Evolutionary conservation across 2,888 invertebrate species (phyloP).

Genomic region (Leptodirus hochenwartii): DNA sequence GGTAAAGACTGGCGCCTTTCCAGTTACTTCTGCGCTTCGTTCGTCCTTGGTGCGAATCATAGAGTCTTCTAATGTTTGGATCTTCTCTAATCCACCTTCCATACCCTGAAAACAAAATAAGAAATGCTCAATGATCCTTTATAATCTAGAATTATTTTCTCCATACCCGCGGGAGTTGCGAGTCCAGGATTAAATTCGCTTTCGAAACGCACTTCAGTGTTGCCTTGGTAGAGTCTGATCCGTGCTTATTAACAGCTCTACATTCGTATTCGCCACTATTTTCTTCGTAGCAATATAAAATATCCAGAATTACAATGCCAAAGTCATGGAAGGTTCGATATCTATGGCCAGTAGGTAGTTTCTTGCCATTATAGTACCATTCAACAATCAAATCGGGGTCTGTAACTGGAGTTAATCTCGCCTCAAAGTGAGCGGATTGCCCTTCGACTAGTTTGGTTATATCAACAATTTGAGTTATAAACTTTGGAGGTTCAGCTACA

Average conservation of each 20-base stretch:
- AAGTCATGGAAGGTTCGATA: constrained; percentile 97
- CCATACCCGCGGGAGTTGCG: constrained; percentile 80
- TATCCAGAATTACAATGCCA: constrained; percentile 89
- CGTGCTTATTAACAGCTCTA: constrained; percentile 80
- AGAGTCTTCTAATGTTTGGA: constrained; percentile 82
- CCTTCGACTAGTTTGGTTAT: constrained; percentile 81
- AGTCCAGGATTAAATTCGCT: constrained; percentile 76
- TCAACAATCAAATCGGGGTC: constrained; percentile 90
- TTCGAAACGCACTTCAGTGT: constrained; percentile 74
- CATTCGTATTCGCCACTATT: constrained; percentile 91
- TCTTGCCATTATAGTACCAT: constrained; percentile 89
- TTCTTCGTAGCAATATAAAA: constrained; percentile 90
- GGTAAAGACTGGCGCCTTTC: constrained; percentile 80
- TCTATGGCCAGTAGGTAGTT: constrained; percentile 84
- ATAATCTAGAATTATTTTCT: constrained; percentile 1
- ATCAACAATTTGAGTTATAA: constrained; percentile 72
- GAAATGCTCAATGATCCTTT: constrained; percentile 2
- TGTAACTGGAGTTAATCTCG: constrained; percentile 78
- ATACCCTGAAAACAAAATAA: constrained; percentile 43
- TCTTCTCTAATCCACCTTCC: constrained; percentile 88
- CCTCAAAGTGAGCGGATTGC: constrained; percentile 87
- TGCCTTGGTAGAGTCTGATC: constrained; percentile 72
- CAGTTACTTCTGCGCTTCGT: constrained; percentile 51
- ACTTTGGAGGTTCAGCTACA: constrained; percentile 70
- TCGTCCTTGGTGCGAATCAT: constrained; percentile 61